A percentile compares a stretch with the other conserved stretches of the same genome.
Evolutionary conservation across 2,888 invertebrate genomes (phyloP).

Genomic region (Lutraria lutraria): DNA sequence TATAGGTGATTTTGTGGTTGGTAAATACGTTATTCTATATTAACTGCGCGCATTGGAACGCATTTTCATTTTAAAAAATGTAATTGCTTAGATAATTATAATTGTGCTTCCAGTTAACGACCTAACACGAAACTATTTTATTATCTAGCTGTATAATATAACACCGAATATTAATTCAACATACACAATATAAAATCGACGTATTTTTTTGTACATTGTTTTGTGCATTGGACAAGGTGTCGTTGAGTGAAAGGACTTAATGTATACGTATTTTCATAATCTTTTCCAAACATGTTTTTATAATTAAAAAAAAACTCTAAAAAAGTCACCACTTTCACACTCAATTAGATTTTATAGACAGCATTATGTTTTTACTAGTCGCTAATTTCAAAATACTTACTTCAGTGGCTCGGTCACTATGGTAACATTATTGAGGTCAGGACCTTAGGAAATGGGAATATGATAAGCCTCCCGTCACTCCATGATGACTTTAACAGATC

Average conservation of each 20-base stretch:
- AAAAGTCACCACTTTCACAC: constrained; percentile 19
- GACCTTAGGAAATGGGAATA: constrained; percentile 46
- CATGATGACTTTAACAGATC: constrained; percentile 54
- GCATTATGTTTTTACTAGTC: background rate
- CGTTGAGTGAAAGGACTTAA: background rate
- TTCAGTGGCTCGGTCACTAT: constrained; percentile 53
- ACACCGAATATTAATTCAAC: no score
- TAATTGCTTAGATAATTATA: constrained; percentile 10
- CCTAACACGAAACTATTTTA: background rate
- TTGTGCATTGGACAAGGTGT: background rate
- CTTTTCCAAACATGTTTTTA: background rate
- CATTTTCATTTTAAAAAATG: background rate
- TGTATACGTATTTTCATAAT: background rate
- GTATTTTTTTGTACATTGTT: no score
- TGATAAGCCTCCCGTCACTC: constrained; percentile 34
- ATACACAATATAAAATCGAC: no score
- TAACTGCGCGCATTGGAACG: background rate
- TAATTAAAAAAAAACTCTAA: background rate
- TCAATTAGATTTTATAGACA: constrained; percentile 38
- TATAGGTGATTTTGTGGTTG: background rate
- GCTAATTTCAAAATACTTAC: constrained; percentile 53
- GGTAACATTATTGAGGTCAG: constrained; percentile 44
- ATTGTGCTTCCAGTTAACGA: background rate
- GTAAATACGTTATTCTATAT: background rate
- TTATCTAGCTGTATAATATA: background rate